phyloP scores from a whole-genome alignment of 1,140 invertebrate species.

The Drosophila obscura region DNA sequence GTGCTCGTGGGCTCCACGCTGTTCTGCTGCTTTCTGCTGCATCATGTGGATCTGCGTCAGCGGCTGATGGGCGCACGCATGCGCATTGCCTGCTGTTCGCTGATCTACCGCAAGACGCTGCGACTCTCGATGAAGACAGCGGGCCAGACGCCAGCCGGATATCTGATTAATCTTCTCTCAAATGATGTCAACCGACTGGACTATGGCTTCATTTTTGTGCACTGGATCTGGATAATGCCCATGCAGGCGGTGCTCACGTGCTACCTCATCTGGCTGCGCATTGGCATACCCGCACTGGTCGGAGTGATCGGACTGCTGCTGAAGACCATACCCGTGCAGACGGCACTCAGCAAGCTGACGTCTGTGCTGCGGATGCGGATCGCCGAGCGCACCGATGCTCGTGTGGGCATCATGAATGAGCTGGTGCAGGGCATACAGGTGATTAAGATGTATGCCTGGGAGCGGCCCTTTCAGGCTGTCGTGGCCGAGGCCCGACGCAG shows the following conservation, averaged over 20 bases:
- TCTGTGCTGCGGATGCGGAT: slow-evolving; percentile 85
- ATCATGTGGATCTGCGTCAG: slow-evolving; percentile 82
- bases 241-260: slow-evolving; percentile 86
- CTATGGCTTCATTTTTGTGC: slow-evolving; percentile 86
- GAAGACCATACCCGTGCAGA: slow-evolving; percentile 88
- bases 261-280: slow-evolving; percentile 88
- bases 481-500: slow-evolving; percentile 85
- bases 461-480: slow-evolving; percentile 87
- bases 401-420: slow-evolving; percentile 93
- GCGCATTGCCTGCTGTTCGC: slow-evolving; percentile 86
- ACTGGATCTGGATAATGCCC: slow-evolving; percentile 89
- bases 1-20: slow-evolving; percentile 73
- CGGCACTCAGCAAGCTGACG: slow-evolving; percentile 85
- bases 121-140: slow-evolving; percentile 87
- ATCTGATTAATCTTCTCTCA: slow-evolving; percentile 93
- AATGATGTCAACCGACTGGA: slow-evolving; percentile 91
- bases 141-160: slow-evolving; percentile 90
- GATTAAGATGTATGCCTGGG: slow-evolving; percentile 93
- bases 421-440: slow-evolving; percentile 89
- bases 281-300: slow-evolving; percentile 88
- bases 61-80: slow-evolving; percentile 84
- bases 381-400: slow-evolving; percentile 87
- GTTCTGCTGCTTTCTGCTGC: slow-evolving; percentile 75
- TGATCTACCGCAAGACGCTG: slow-evolving; percentile 87
- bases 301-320: slow-evolving; percentile 87